These are phyloP conservation scores for Podarcis siculus DNA, from an alignment of 2,797 vertebrate species.

Conservation along the genomic window DNA sequence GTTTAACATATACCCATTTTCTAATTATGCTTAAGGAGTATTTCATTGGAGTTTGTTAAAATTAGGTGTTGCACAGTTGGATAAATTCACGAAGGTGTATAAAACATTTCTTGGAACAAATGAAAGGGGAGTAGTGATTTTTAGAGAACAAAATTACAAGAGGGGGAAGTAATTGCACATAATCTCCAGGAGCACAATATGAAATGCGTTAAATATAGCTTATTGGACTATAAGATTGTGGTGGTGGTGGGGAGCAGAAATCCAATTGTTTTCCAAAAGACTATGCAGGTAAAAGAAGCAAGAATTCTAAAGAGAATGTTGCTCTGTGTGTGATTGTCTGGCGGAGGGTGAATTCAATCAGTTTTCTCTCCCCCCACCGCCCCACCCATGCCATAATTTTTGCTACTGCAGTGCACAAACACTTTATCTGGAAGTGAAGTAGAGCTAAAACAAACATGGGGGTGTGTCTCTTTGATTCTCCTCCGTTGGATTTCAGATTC, in stretches of 20 bases:
- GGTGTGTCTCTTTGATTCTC: too few species aligned
- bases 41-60: conserved; percentile 42
- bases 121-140: conserved; percentile 50
- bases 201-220: conserved; percentile 33
- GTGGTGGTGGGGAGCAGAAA: conserved; percentile 13
- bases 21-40: conserved; percentile 39
- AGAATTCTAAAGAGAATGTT: not conserved
- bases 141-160: conserved; percentile 49
- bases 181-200: conserved; percentile 35
- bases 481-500: too few species aligned
- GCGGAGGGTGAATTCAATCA: fast-evolving
- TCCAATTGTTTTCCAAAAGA: not conserved
- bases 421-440: not conserved
- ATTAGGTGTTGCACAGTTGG: conserved; percentile 25
- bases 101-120: conserved; percentile 53
- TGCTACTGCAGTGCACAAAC: not conserved
- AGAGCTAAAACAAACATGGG: not conserved
- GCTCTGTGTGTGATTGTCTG: not conserved
- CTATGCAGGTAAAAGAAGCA: conserved; percentile 19
- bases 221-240: conserved; percentile 24
- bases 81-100: conserved; percentile 39
- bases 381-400: not conserved
- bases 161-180: conserved; percentile 49
- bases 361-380: not conserved
- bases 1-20: conserved; percentile 32